Conservation (phyloP, 37 sponge, comb jelly and placozoan genomes). For the Dysidea cf. avara region DNA sequence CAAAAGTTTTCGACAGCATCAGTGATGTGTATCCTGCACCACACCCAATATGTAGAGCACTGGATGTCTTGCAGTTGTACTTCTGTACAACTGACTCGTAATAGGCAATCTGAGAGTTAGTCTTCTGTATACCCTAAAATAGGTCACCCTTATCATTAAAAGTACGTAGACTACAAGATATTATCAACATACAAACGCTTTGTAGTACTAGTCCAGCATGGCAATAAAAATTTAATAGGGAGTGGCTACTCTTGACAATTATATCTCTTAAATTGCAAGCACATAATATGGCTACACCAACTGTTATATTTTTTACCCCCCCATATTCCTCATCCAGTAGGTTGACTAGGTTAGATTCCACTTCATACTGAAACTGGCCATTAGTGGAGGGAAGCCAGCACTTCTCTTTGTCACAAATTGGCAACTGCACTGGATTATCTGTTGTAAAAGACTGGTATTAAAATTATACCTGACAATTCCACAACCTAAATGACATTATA, state of each 20-base stretch:
- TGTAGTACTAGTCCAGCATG: too few species aligned
- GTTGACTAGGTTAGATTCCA: conserved; percentile 3
- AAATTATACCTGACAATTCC: background rate
- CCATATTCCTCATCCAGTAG: conserved; percentile 34
- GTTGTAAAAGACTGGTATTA: background rate
- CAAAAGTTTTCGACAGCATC: conserved; percentile 48
- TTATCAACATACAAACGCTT: too few species aligned
- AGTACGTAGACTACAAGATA: too few species aligned
- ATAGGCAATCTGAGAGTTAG: too few species aligned
- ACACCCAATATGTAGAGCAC: conserved; percentile 63
- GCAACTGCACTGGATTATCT: conserved; percentile 62
- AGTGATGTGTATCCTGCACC: conserved; percentile 59
- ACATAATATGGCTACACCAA: too few species aligned
- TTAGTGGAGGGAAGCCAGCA: conserved; percentile 31
- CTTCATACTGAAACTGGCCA: conserved; percentile 50
- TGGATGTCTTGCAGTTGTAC: background rate
- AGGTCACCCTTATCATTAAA: too few species aligned
- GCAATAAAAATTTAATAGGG: too few species aligned
- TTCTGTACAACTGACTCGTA: conserved; percentile 9
- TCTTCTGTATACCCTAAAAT: too few species aligned
- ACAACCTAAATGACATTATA: background rate
- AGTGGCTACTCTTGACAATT: too few species aligned
- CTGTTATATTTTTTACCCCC: conserved; percentile 20
- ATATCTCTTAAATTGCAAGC: too few species aligned
- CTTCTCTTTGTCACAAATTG: conserved; percentile 1